These are phyloP conservation scores for Cremastinae sp. DNA, from an alignment of 2,888 invertebrate species.

Conservation along the genomic window DNA sequence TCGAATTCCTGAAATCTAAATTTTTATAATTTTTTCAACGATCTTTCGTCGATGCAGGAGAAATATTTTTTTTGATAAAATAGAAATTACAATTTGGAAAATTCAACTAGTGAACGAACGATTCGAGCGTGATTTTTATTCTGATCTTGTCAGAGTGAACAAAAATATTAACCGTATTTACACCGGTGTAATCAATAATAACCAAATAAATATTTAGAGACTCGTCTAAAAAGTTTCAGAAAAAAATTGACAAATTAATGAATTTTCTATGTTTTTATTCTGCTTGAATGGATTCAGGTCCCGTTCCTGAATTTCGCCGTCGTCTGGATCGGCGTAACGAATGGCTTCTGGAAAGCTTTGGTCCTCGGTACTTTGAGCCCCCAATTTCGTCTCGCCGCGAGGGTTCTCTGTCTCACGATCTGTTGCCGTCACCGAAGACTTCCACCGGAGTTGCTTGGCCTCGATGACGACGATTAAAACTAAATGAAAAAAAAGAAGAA, in stretches of 20 bases:
- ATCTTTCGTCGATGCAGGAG: neutral
- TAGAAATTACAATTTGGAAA: too few relatives aligned
- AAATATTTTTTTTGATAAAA: neutral
- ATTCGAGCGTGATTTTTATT: neutral
- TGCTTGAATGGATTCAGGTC: conserved; percentile 82
- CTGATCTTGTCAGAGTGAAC: neutral
- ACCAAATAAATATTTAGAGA: too few relatives aligned
- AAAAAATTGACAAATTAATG: neutral
- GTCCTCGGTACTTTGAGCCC: conserved; percentile 94
- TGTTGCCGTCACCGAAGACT: conserved; percentile 93
- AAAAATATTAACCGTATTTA: too few relatives aligned
- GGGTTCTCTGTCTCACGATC: conserved; percentile 92
- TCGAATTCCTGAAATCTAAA: neutral
- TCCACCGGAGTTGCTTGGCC: conserved; percentile 91
- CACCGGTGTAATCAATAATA: too few relatives aligned
- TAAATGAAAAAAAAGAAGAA: conserved; percentile 31
- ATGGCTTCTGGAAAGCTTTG: conserved; percentile 97
- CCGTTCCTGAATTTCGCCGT: conserved; percentile 95
- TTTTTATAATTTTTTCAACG: neutral
- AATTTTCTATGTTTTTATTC: neutral
- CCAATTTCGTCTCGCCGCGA: conserved; percentile 93
- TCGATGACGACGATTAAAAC: conserved; percentile 91
- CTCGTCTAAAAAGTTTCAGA: conserved; percentile 6
- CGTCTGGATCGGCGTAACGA: conserved; percentile 96
- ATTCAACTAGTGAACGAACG: too few relatives aligned